A percentile compares a stretch with the other conserved stretches of the same genome.
Conservation (phyloP, 2,888 invertebrate species). For the Eilema depressum region DNA sequence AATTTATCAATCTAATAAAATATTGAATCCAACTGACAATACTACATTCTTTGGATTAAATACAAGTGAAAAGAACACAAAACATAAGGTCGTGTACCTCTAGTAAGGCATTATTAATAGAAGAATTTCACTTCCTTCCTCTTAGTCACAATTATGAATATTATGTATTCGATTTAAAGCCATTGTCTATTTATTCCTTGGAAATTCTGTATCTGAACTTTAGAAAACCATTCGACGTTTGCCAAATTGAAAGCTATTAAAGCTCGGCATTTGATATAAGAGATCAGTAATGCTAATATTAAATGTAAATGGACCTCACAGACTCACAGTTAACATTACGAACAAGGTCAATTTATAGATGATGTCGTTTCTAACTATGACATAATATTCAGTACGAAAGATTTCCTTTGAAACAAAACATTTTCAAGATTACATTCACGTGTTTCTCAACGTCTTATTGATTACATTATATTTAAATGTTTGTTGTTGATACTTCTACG, state of each 20-base stretch:
- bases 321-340: not conserved
- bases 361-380: not conserved
- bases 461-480: conserved; percentile 2
- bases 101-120: not conserved
- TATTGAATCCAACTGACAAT: not conserved
- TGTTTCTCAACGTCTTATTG: conserved; percentile 6
- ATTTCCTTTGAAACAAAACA: not conserved
- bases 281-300: conserved; percentile 10
- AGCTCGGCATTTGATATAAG: conserved; percentile 27
- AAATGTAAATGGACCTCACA: not conserved
- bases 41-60: not conserved
- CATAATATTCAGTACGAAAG: not conserved
- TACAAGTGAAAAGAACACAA: not conserved
- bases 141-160: not conserved
- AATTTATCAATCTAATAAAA: not conserved
- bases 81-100: not conserved
- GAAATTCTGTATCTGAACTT: conserved; percentile 24
- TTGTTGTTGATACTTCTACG: conserved; percentile 13
- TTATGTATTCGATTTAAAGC: not conserved
- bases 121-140: not conserved
- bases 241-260: conserved; percentile 45
- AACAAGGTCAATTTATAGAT: not conserved
- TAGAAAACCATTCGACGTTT: conserved; percentile 30
- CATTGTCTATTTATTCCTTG: conserved; percentile 14
- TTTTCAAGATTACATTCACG: conserved; percentile 2